Percentiles rank a stretch among this genome's conserved stretches.
phyloP scores from a whole-genome alignment of 2,797 vertebrate species.

The Acridotheres tristis region DNA sequence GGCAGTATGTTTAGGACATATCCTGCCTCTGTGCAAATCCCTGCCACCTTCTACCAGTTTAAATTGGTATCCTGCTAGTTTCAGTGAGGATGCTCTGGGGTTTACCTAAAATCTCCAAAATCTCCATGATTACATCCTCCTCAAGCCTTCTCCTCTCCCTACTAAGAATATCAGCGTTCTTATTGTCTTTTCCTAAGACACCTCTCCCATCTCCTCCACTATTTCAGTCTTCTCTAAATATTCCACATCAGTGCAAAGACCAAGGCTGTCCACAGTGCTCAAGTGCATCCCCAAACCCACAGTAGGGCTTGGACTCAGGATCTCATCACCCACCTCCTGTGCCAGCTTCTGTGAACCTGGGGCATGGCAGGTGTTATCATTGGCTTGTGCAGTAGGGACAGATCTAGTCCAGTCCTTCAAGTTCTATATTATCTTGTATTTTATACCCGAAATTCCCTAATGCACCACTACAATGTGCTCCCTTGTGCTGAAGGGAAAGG shows the following conservation, averaged over 20 bases:
- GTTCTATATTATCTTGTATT: background rate
- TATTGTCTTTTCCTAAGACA: background rate
- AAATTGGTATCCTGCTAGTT: background rate
- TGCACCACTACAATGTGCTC: background rate
- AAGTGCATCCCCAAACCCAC: background rate
- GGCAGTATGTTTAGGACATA: background rate
- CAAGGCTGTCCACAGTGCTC: background rate
- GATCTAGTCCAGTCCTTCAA: background rate
- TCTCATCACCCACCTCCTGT: accelerated
- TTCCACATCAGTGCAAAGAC: background rate
- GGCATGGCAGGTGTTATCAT: background rate
- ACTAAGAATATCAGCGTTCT: background rate
- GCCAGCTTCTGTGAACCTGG: background rate
- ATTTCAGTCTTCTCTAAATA: background rate
- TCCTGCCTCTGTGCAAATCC: background rate
- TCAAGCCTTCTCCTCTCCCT: background rate
- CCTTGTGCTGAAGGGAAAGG: background rate
- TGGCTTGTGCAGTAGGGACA: background rate
- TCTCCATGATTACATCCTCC: background rate
- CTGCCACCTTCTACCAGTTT: background rate
- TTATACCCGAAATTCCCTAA: background rate
- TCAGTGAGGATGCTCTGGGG: background rate
- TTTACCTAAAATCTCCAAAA: background rate
- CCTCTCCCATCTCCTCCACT: background rate
- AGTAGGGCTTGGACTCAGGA: background rate